A percentile compares a stretch with the other conserved stretches of the same genome.
Evolutionary conservation across 2,888 invertebrate species (phyloP).

Genomic region (Aphodius sticticus): DNA sequence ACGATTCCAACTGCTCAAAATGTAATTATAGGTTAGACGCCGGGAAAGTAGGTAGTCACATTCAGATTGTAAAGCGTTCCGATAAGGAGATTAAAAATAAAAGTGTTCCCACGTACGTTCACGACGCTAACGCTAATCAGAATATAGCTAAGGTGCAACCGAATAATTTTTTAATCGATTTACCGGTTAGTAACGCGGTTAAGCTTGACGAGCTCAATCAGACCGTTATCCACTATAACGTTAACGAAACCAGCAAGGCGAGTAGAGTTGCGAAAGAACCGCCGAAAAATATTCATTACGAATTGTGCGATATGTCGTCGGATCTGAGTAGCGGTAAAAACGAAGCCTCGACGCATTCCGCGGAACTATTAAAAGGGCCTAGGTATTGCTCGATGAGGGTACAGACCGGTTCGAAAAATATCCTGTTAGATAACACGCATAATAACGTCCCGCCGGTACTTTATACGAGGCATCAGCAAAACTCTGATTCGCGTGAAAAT

Average conservation of each 20-base stretch:
- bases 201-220: conserved; percentile 12
- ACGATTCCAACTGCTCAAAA: conserved; percentile 64
- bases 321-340: conserved; percentile 43
- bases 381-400: conserved; percentile 79
- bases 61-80: conserved; percentile 45
- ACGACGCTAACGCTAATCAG: conserved; percentile 38
- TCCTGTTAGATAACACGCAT: conserved; percentile 80
- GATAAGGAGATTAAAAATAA: conserved; percentile 44
- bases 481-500: too few species aligned
- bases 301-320: conserved; percentile 45
- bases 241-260: conserved; percentile 6
- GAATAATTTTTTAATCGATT: conserved; percentile 54
- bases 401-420: conserved; percentile 81
- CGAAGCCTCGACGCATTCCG: conserved; percentile 7
- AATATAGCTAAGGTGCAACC: conserved; percentile 54
- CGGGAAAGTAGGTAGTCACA: conserved; percentile 42
- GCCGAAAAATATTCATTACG: conserved; percentile 39
- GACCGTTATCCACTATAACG: neutral
- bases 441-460: conserved; percentile 76
- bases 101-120: conserved; percentile 45
- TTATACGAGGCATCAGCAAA: conserved; percentile 65
- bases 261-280: neutral
- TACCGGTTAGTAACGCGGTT: conserved; percentile 40
- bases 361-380: conserved; percentile 63
- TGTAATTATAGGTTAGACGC: conserved; percentile 62